These are phyloP conservation scores for Sinocyclocheilus anophthalmus DNA, from an alignment of 2,113 vertebrate genomes.

Conservation along the genomic window DNA sequence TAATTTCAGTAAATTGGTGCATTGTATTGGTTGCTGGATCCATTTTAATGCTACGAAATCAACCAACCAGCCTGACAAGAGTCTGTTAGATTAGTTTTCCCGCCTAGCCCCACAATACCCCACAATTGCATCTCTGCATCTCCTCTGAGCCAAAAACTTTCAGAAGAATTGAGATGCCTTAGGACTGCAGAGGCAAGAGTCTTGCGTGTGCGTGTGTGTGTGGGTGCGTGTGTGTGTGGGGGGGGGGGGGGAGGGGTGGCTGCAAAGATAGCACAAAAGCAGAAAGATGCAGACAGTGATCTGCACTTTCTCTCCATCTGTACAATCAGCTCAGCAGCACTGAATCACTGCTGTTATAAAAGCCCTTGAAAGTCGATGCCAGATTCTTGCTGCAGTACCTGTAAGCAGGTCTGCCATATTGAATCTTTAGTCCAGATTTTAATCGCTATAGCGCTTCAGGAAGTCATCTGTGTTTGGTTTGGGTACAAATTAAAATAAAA, in stretches of 20 bases:
- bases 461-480: background rate
- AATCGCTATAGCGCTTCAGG: constrained; percentile 69
- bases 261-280: constrained; percentile 34
- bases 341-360: constrained; percentile 73
- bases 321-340: constrained; percentile 64
- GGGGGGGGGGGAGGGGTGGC: rapidly evolving
- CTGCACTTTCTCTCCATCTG: constrained; percentile 68
- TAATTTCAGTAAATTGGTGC: too few relatives aligned
- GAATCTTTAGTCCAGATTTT: constrained; percentile 76
- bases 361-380: constrained; percentile 66
- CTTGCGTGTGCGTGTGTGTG: background rate
- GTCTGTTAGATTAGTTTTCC: background rate
- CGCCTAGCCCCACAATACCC: background rate
- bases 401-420: constrained; percentile 70
- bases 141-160: background rate
- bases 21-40: background rate
- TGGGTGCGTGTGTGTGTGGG: background rate
- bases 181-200: background rate
- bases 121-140: background rate
- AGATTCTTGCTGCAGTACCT: constrained; percentile 60
- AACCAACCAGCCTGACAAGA: background rate
- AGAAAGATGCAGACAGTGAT: constrained; percentile 62
- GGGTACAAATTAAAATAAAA: too few relatives aligned
- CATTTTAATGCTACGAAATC: background rate
- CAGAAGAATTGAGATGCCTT: background rate